phyloP scores from a whole-genome alignment of 1,140 invertebrate genomes.

The Dinoponera quadriceps region DNA sequence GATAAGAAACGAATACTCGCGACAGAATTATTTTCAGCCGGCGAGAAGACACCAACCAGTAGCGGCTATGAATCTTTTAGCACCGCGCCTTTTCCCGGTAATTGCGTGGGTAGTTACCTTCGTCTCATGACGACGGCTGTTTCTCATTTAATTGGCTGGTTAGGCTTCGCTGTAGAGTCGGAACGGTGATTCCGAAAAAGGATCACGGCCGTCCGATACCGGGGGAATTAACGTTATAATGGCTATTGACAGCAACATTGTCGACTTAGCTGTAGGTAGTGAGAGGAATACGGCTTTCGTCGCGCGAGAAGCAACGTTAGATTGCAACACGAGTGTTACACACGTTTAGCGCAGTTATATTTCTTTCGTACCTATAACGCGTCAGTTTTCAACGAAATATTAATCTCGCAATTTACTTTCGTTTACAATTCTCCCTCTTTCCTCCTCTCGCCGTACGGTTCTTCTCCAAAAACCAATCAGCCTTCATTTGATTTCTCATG shows the following conservation, averaged over 20 bases:
- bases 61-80: slow-evolving; percentile 76
- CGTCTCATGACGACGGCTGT: slow-evolving; percentile 60
- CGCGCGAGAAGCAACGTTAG: slow-evolving; percentile 27
- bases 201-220: slow-evolving; percentile 33
- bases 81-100: slow-evolving; percentile 69
- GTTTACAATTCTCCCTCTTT: slow-evolving; percentile 21
- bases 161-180: slow-evolving; percentile 62
- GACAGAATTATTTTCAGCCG: slow-evolving; percentile 65
- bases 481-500: slow-evolving; percentile 53
- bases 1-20: neutral
- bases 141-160: slow-evolving; percentile 71
- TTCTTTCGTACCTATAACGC: too few species aligned
- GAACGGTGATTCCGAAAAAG: slow-evolving; percentile 48
- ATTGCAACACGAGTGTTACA: slow-evolving; percentile 56
- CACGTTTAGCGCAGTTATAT: too few species aligned
- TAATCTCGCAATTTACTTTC: slow-evolving; percentile 49
- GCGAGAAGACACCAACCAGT: slow-evolving; percentile 14
- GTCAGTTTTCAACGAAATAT: slow-evolving; percentile 6
- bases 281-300: slow-evolving; percentile 43
- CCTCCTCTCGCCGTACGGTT: neutral
- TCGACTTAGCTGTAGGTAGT: slow-evolving; percentile 5
- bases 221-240: slow-evolving; percentile 25
- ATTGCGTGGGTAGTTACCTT: slow-evolving; percentile 73
- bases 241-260: slow-evolving; percentile 55
- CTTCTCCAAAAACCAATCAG: slow-evolving; percentile 46